Conservation (phyloP, 2,888 invertebrate genomes). For the Lagria hirta region DNA sequence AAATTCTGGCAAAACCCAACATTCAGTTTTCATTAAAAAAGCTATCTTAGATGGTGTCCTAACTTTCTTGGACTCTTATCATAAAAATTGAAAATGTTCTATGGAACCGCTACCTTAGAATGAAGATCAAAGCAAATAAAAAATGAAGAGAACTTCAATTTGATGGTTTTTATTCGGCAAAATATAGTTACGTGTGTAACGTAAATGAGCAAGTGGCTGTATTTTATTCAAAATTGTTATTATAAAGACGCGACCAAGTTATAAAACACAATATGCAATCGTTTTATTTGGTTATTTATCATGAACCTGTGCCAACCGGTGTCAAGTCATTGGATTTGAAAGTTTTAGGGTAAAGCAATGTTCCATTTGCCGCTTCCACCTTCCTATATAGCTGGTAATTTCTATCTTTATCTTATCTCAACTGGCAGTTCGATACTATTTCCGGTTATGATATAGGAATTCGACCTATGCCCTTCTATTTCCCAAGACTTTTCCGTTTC, state of each 20-base stretch:
- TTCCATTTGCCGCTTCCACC: not conserved
- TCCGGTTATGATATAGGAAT: conserved; percentile 36
- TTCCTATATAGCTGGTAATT: conserved; percentile 11
- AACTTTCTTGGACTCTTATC: too few species aligned
- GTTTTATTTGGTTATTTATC: conserved; percentile 28
- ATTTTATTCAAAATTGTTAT: conserved; percentile 3
- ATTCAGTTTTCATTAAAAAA: too few species aligned
- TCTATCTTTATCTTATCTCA: conserved; percentile 33
- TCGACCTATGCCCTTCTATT: conserved; percentile 21
- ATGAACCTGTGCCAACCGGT: conserved; percentile 35
- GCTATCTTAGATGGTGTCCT: too few species aligned
- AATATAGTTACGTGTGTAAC: too few species aligned
- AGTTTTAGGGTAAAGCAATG: too few species aligned
- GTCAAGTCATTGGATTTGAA: conserved; percentile 33
- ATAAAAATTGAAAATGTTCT: too few species aligned
- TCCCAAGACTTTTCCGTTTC: conserved; percentile 23
- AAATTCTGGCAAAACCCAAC: too few species aligned
- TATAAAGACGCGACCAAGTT: conserved; percentile 4
- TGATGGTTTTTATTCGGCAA: too few species aligned
- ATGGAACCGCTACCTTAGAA: too few species aligned
- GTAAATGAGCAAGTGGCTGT: too few species aligned
- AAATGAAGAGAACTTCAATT: too few species aligned
- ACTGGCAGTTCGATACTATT: conserved; percentile 39
- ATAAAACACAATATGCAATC: conserved; percentile 14
- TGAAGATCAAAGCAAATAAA: too few species aligned